phyloP scores from a whole-genome alignment of 53 echinoderm and acorn worm species.

The Antedon mediterranea region DNA sequence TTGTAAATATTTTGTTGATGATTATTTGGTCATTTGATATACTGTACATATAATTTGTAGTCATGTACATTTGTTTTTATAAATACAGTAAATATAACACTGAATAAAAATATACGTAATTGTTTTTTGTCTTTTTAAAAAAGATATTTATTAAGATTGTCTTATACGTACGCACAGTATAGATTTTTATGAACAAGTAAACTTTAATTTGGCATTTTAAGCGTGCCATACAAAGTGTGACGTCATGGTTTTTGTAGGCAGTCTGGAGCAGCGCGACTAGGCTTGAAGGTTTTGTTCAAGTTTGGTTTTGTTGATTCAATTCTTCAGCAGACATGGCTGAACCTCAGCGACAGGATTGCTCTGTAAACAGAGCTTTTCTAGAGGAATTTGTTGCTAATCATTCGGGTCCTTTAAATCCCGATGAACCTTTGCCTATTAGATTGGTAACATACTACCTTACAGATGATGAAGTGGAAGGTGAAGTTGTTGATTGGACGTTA shows the following conservation, averaged over 20 bases:
- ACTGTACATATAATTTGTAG: no score
- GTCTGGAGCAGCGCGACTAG: not conserved
- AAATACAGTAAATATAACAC: no score
- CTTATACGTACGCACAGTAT: no score
- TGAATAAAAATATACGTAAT: no score
- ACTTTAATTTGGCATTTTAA: not conserved
- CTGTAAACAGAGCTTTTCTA: constrained; percentile 27
- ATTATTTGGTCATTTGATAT: no score
- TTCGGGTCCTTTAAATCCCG: constrained; percentile 24
- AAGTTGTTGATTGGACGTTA: constrained; percentile 65
- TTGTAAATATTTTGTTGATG: no score
- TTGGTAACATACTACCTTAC: constrained; percentile 63
- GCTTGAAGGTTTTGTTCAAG: not conserved
- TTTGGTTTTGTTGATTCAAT: not conserved
- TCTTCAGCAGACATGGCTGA: not conserved
- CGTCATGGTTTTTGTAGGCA: not conserved
- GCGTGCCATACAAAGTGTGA: not conserved
- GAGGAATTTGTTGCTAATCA: constrained; percentile 57
- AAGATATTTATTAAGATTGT: no score
- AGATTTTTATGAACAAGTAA: no score
- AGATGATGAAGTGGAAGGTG: constrained; percentile 72
- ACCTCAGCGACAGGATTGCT: not conserved
- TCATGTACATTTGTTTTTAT: no score
- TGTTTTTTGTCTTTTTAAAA: no score
- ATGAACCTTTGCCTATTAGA: constrained; percentile 65